Base-by-base conservation (phyloP, 2,888 invertebrate species). In the Neoaliturus tenellus region DNA sequence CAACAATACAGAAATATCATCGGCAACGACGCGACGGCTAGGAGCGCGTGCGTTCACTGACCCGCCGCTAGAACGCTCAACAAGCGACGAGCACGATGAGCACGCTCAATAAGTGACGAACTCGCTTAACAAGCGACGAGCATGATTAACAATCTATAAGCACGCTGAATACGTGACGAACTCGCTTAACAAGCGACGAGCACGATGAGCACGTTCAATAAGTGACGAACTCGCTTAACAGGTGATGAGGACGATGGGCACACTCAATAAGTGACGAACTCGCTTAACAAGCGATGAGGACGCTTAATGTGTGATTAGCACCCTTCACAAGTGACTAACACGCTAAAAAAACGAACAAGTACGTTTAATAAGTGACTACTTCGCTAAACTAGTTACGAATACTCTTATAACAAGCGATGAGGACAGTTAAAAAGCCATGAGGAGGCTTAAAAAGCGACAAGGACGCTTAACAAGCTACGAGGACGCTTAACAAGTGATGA, bases 1-100 rank as follows among this genome's bases (percentile, higher is more conserved):
- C 71, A 71, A 71, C 41, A 71, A 71, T 71, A 71, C 71, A 41
- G 71, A 71, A 71, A 41, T 62, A 62, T 62, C 62, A 62, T 62
- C 62, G 31, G 62, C 25, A 62, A 62, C 62, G n/a, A n/a, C 31
- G 62, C 62, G 62, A 31, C 62, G 28, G 28, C 62, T 31, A 14
- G 14, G n/a, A n/a, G 62, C 62, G 62, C 62, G 62, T 62, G 62
- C 62, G 62, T 62, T 62, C 62, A 62, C 62, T 62, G 62, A 62
- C 62, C 62, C 62, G 28, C 62, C 28, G 4, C 62, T 62, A 62
- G 28, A 28, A 62, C 62, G 62, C 62, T 62, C 8, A 28, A 62
- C 23, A 44, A 44, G 44, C 44, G 14, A 51, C 51, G 20, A 28
- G 31, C 6, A 28, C 14, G 31, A 62, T 31, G 12, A 28, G 28